Evolutionary conservation across 2,113 vertebrate genomes (phyloP), one percentile per base, ranked within the genome.

Genomic region (Oxygymnocypris stewartii): DNA sequence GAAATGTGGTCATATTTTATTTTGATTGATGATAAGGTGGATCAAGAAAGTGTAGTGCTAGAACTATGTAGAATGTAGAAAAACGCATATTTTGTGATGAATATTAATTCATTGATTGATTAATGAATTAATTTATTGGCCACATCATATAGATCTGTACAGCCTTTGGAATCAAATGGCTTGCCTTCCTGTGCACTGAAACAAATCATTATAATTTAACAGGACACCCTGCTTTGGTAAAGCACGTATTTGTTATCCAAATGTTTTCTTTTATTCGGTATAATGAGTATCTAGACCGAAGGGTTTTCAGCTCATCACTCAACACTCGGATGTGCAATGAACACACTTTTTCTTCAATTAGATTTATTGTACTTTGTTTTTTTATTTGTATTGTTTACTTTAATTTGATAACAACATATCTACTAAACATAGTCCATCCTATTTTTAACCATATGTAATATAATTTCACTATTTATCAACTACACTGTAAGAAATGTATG

Each of bases 191-290:
- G 6, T 42, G 23, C 35, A 31, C 4, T 65, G 14, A 18, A 81
- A 47, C 79, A 81, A 81, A 81, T 18, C 59, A 65, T 65, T 65
- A 81, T 81, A 47, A 65, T 47, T 81, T 65, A 81, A 81, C 79
- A 81, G 79, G 25, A 81, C 59, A 67, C 59, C 20, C 13, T 65
- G 14, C 8, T 81, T 65, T 78, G 47, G 75, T 49, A 35, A 78
- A 35, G 75, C 75, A 54, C 25, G 10, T 54, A 78, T 78, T 78
- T 81, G 79, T 81, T 81, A 67, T 65, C 59, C 79, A 81, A 82
- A 67, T 44, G 12, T 42, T 42, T 80, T 61, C 3, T 12, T 40
- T 80, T 63, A 80, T 57, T 61, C 1, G 1, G 42, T 79, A 14
- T n/a, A 61, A 40, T 61, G 16, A 54, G 44, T 54, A 75, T 57